Evolutionary conservation across 2,113 vertebrate species (phyloP), one percentile per base, ranked within the genome.

Genomic region (Tapirus terrestris): DNA sequence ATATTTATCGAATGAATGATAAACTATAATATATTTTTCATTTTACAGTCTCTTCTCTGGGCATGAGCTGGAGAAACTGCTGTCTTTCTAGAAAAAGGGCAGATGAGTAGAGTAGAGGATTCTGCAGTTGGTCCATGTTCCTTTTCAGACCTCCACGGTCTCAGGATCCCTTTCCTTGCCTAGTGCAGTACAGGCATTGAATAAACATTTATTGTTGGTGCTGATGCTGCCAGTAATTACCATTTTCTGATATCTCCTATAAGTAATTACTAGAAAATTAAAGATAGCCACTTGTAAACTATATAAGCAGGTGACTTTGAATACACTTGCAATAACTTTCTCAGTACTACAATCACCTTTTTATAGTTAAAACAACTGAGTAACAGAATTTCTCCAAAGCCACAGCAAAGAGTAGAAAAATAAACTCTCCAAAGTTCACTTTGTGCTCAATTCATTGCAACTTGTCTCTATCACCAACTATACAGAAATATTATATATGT

Each of bases 251-350:
- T 79, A 91, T 70, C 29, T 75, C 16, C 53, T 84, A 8, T 79
- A 84, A 75, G 25, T 45, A 77, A 81, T 82, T 73, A 93, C n/a
- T 91, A 93, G 33, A 94, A 92, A 77, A 53, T 53, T 60, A 95
- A 84, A 92, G 72, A 14, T 9, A 80, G 91, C 36, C 84, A 68
- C 14, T 95, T 84, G 12, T 56, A 92, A 73, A 82, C 89, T 53
- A 77, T 53, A 63, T 53, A 86, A 68, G n/a, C 80, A 95, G n/a
- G 14, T 96, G 77, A 76, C 7, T 82, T 93, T 68, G 84, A 97
- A 83, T 58, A 70, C 7, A 84, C 72, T 60, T 96, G 60, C 2
- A 83, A n/a, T 48, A 60, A 0, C 29, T 68, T 87, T 77, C 33
- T 76, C 39, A 81, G 20, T 83, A 89, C 39, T 29, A 53, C 8